Base-by-base conservation (phyloP, 1,140 invertebrate genomes). In the Cecropterus lyciades region DNA sequence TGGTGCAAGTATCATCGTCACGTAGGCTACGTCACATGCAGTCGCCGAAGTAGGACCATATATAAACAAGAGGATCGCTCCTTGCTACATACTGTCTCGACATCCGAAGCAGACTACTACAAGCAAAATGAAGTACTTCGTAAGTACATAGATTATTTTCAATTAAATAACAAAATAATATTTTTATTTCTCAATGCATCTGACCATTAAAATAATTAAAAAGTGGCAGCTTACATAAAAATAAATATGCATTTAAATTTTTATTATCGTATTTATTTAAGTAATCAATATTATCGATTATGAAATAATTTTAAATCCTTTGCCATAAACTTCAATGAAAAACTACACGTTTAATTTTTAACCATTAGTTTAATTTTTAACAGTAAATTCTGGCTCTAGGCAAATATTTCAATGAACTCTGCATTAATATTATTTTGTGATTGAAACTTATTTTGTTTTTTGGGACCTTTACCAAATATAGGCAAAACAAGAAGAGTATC, bases 41-140 rank as follows among this genome's bases (percentile, higher is more conserved):
- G 33, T 24, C 27, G 30, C 10, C 16, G 16, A 9, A 4, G 27
- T 33, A 53, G 51, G 51, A 53, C 40, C 52, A 16, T 73, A 73
- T 73, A 73, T 73, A 73, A 70, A 48, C 16, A 27, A 14, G 30
- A 42, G 48, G 51, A 43, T 43, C 51, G 49, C 1, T 53, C 2
- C 30, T 10, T 11, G 16, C 40, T 45, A 33, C 56, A 66, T 55
- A 68, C 70, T 69, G 27, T 17, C 24, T 57, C 59, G 27, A 17
- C 27, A 64, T 40, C 33, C 48, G 42, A 56, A 40, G 60, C 37
- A 69, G 33, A 66, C 27, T 51, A 65, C 68, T 56, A 53, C 67
- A 14, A 45, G 4, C 59, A 67, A 63, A 45, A 69, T 73, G 60
- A 78, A 77, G 68, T 59, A 51, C 14, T 62, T 69, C 24, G 63